phyloP scores from a whole-genome alignment of 2,797 vertebrate species.

The Myotis pilosus region DNA sequence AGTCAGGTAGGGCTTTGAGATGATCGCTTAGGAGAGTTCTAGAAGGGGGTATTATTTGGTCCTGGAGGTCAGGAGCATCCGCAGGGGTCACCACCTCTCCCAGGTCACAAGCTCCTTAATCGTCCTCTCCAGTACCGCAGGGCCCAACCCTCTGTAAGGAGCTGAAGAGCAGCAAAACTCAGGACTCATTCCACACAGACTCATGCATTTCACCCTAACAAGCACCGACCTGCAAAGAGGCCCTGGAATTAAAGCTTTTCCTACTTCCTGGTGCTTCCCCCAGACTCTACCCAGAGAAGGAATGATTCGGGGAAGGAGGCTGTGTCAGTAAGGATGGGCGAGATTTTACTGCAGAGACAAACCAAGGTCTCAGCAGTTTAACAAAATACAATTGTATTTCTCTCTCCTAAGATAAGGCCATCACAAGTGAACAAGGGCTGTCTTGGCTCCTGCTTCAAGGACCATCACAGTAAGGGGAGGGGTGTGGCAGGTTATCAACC shows the following conservation, averaged over 20 bases:
- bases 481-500: background rate
- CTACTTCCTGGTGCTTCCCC: background rate
- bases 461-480: background rate
- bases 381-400: background rate
- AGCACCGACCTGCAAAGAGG: background rate
- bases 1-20: background rate
- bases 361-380: background rate
- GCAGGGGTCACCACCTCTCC: background rate
- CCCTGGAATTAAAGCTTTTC: background rate
- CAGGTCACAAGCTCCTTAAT: background rate
- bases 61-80: background rate
- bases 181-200: background rate
- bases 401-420: background rate
- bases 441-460: background rate
- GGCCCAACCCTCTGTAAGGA: background rate
- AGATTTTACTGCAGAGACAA: background rate
- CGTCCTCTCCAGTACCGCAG: background rate
- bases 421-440: background rate
- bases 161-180: background rate
- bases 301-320: background rate
- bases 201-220: background rate
- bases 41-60: background rate
- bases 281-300: background rate
- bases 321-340: background rate
- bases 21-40: background rate